Evolutionary conservation across 2,888 invertebrate genomes (phyloP).

Genomic region (Mesopsocus fuscifrons): DNA sequence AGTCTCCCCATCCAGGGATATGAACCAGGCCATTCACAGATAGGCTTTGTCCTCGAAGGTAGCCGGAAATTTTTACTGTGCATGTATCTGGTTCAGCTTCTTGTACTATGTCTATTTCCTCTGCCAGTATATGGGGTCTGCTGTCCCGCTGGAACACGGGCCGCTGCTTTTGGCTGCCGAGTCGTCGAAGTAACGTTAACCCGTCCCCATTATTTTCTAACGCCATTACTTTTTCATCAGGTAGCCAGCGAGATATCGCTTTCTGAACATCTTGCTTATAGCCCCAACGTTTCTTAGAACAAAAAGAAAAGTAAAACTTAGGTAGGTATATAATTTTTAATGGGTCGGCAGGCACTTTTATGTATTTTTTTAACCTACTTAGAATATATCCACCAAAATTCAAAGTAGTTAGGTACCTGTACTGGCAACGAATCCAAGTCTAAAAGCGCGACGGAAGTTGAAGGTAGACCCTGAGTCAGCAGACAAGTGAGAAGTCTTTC

Average conservation of each 20-base stretch:
- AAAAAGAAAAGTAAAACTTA: conserved; percentile 19
- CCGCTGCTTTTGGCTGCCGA: conserved; percentile 68
- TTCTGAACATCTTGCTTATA: conserved; percentile 45
- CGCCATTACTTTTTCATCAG: conserved; percentile 61
- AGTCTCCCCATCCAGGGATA: conserved; percentile 83
- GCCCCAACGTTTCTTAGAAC: conserved; percentile 47
- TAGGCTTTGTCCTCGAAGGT: conserved; percentile 61
- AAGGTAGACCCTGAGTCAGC: conserved; percentile 67
- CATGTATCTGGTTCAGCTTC: conserved; percentile 24
- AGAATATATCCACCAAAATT: too few relatives aligned
- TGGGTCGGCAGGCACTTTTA: too few relatives aligned
- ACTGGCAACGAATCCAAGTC: too few relatives aligned
- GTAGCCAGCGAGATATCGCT: conserved; percentile 47
- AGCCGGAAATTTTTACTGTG: conserved; percentile 67
- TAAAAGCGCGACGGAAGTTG: conserved; percentile 52
- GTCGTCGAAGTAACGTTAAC: conserved; percentile 50
- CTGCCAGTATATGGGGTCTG: conserved; percentile 69
- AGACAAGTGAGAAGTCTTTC: conserved; percentile 55
- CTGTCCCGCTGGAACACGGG: conserved; percentile 53
- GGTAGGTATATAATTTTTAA: too few relatives aligned
- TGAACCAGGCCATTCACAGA: conserved; percentile 81
- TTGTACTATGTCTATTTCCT: conserved; percentile 47
- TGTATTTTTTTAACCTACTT: too few relatives aligned
- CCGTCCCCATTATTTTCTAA: conserved; percentile 59
- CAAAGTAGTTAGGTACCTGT: too few relatives aligned